These are phyloP conservation scores for Neoitamus cyanurus DNA, from an alignment of 2,888 invertebrate species.

Conservation along the genomic window DNA sequence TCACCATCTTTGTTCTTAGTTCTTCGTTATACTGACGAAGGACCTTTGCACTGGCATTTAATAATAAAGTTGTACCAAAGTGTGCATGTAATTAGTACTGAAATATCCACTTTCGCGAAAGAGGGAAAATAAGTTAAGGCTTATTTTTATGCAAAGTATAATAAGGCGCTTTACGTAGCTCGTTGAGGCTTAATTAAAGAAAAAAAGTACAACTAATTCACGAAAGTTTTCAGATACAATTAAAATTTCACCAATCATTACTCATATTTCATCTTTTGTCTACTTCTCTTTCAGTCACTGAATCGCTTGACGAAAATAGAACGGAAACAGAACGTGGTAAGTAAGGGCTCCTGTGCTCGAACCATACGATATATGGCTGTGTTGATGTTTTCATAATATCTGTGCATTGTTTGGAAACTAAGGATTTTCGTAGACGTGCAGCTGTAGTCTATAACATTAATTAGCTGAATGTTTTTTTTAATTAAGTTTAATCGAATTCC, in stretches of 20 bases:
- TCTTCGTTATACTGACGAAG: too few species aligned
- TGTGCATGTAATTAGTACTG: too few species aligned
- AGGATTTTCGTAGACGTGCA: not conserved
- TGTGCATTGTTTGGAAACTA: not conserved
- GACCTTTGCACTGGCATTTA: too few species aligned
- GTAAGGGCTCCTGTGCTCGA: constrained; percentile 10
- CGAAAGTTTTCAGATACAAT: not conserved
- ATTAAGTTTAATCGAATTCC: not conserved
- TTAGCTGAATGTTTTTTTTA: not conserved
- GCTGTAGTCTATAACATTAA: not conserved
- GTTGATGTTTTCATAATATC: constrained; percentile 11
- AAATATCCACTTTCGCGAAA: too few species aligned
- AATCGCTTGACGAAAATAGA: constrained; percentile 37
- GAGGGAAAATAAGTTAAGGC: not conserved
- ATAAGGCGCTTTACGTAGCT: not conserved
- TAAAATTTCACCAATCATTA: constrained; percentile 31
- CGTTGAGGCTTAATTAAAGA: not conserved
- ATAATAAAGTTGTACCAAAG: too few species aligned
- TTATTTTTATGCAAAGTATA: not conserved
- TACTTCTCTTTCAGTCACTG: constrained; percentile 42
- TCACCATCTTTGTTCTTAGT: too few species aligned
- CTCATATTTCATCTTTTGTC: constrained; percentile 38
- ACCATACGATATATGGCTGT: constrained; percentile 3
- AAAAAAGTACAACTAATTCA: not conserved
- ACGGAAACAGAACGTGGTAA: constrained; percentile 40